These are phyloP conservation scores for Sebastes kiyomatsui DNA, from an alignment of 2,797 vertebrate genomes.

Conservation along the genomic window DNA sequence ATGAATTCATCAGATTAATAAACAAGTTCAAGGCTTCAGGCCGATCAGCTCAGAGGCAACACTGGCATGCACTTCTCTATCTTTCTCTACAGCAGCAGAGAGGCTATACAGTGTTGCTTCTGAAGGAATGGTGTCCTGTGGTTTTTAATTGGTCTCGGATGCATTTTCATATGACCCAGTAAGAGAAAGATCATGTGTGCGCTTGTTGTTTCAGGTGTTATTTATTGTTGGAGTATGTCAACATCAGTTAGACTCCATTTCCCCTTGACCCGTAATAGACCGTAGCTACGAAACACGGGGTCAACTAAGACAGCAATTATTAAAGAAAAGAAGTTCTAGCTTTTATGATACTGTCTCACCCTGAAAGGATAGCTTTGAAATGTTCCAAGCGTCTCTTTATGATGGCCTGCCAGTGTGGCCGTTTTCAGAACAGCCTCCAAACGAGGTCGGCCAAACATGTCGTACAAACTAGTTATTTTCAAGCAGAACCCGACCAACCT, in stretches of 20 bases:
- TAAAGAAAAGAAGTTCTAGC: not conserved
- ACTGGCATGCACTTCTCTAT: not conserved
- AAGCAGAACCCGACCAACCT: no score
- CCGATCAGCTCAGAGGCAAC: not conserved
- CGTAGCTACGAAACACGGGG: not conserved
- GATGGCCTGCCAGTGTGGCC: no score
- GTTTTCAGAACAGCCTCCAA: no score
- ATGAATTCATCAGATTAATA: slow-evolving; percentile 23
- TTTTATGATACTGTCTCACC: not conserved
- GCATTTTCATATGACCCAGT: slow-evolving; percentile 17
- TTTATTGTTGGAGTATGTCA: slow-evolving; percentile 36
- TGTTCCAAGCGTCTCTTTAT: not conserved
- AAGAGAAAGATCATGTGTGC: not conserved
- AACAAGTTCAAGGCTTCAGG: slow-evolving; percentile 4
- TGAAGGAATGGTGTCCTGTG: not conserved
- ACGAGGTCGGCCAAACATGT: no score
- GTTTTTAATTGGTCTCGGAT: slow-evolving; percentile 49
- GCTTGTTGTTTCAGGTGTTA: slow-evolving; percentile 47
- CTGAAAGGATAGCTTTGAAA: not conserved
- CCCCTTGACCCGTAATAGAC: not conserved
- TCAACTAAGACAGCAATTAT: slow-evolving; percentile 6
- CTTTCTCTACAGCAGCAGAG: not conserved
- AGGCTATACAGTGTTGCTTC: not conserved
- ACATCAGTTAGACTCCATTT: slow-evolving; percentile 24
- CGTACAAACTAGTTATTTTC: no score